phyloP scores from a whole-genome alignment of 2,113 vertebrate genomes.

The Ciconia boyciana region DNA sequence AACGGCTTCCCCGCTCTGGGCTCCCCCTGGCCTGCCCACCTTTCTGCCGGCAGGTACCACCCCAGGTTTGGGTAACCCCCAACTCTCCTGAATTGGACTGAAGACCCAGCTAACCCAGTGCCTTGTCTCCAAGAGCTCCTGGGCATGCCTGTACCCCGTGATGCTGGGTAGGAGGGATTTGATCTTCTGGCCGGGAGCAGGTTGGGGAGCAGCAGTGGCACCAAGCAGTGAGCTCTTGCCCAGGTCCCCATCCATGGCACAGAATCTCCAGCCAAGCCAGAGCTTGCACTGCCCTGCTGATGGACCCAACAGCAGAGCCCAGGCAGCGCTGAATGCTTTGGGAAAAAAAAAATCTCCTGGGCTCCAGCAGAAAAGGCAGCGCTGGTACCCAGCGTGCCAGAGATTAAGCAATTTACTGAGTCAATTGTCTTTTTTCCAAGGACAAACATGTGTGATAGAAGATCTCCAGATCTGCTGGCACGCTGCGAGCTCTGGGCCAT shows the following conservation, averaged over 20 bases:
- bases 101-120: background rate
- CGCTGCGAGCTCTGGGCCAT: conserved; percentile 18
- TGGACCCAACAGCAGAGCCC: background rate
- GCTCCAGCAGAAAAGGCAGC: background rate
- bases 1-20: background rate
- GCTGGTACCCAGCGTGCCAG: conserved; percentile 10
- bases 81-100: background rate
- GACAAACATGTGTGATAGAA: conserved; percentile 58
- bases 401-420: conserved; percentile 59
- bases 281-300: background rate
- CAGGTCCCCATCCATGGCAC: background rate
- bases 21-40: background rate
- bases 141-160: background rate
- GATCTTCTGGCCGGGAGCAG: background rate
- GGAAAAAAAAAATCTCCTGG: background rate
- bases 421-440: conserved; percentile 65
- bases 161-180: background rate
- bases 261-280: background rate
- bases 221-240: fast-evolving
- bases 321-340: background rate
- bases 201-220: background rate
- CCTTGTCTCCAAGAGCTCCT: background rate
- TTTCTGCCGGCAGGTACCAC: background rate
- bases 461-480: conserved; percentile 63
- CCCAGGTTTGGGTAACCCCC: background rate